Base-by-base conservation (phyloP, 2,888 invertebrate genomes). In the Temnothorax ravouxi region DNA sequence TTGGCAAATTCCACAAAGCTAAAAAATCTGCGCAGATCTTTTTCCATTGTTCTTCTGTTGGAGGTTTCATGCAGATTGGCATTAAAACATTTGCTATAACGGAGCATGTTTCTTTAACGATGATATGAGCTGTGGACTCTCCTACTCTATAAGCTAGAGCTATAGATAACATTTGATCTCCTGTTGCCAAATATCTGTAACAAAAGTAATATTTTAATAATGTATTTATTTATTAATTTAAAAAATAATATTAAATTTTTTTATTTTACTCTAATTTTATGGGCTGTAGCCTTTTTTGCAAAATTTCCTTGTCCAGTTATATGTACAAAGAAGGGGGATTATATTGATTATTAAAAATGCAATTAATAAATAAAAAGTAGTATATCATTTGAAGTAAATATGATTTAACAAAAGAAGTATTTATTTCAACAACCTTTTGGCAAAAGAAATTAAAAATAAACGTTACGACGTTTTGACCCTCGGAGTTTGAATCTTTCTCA, bases 111-210 rank as follows among this genome's bases (percentile, higher is more conserved):
- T 81, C 74, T 29, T 64, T 62, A 0, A 72, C 15, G 13, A 72
- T 72, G 9, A 41, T 41, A 41, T 72, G 56, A 52, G 25, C 25
- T 25, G 25, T 85, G 8, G 82, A 76, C 64, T 82, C 71, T 52
- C 85, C 83, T 25, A 76, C 64, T 47, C 85, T 52, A 41, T 83
- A 83, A 0, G 76, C 75, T 47, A 85, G 50, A 54, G 71, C 76
- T 34, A 76, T 50, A 47, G 76, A 83, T 5, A 83, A 18, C 54
- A 75, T 41, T 52, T 64, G 56, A 52, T 84, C 67, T 50, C 75
- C 62, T n/a, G 67, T 81, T 38, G 84, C 69, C 18, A 79, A 71
- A 79, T 71, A 83, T 77, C 71, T 83, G 62, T 54, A 71, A 69
- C 44, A 84, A 44, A 74, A 15, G 29, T 52, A 76, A 64, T 56